Percentiles rank a stretch among this genome's conserved stretches.
phyloP scores from a whole-genome alignment of 2,888 invertebrate genomes.

The Hyposoter dolosus region DNA sequence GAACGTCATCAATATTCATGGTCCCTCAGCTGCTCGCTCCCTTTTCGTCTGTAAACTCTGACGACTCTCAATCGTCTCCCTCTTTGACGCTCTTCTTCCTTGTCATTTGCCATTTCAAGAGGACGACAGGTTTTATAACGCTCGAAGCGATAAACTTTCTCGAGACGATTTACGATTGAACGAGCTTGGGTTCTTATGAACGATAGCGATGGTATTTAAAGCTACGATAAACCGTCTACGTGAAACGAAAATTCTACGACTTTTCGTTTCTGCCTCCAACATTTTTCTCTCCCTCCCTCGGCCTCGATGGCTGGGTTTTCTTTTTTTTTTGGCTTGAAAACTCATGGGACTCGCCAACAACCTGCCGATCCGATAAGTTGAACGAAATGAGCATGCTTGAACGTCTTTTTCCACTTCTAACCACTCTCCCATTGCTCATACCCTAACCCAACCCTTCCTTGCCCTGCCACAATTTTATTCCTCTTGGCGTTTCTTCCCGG shows the following conservation, averaged over 20 bases:
- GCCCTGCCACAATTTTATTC: conserved; percentile 22
- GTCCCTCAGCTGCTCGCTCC: conserved; percentile 5
- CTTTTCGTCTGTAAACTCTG: neutral
- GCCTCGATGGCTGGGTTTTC: neutral
- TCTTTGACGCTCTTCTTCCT: conserved; percentile 1
- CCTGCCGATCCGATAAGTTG: conserved; percentile 30
- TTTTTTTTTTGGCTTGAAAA: neutral
- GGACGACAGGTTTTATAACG: conserved; percentile 60
- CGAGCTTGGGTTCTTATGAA: conserved; percentile 47
- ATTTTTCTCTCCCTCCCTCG: neutral
- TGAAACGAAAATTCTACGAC: conserved; percentile 62
- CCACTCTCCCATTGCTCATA: conserved; percentile 20
- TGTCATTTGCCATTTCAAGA: conserved; percentile 6
- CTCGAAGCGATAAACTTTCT: conserved; percentile 64
- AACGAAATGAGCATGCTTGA: conserved; percentile 41
- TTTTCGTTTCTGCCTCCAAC: conserved; percentile 20
- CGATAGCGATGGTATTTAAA: conserved; percentile 54
- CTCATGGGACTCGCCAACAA: neutral
- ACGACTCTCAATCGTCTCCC: neutral
- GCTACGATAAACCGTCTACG: conserved; percentile 56
- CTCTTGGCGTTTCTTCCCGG: neutral
- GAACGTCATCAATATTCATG: conserved; percentile 67
- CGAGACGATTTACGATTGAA: conserved; percentile 65
- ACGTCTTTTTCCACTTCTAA: conserved; percentile 62
- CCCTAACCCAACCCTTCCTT: conserved; percentile 22